phyloP scores from a whole-genome alignment of 2,797 vertebrate species.

The Lindbergichthys nudifrons region DNA sequence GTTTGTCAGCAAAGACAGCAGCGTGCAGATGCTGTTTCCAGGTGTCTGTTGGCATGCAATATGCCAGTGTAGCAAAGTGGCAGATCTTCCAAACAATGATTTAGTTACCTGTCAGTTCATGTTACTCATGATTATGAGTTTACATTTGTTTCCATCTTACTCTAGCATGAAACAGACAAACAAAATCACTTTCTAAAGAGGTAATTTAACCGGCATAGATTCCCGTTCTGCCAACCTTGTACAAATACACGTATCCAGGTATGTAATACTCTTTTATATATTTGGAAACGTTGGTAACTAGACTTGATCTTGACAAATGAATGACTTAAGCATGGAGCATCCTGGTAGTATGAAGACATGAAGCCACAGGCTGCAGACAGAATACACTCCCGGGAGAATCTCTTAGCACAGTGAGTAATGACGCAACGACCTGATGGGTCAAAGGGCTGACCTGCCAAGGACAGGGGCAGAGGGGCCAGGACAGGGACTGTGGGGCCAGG shows the following conservation, averaged over 20 bases:
- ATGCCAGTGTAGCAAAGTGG: neutral
- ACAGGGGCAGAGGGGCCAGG: slow-evolving; percentile 47
- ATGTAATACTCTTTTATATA: neutral
- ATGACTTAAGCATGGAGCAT: slow-evolving; percentile 12
- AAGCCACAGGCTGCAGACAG: slow-evolving; percentile 44
- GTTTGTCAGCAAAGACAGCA: slow-evolving; percentile 5
- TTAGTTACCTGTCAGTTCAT: slow-evolving; percentile 11
- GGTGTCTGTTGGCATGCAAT: neutral
- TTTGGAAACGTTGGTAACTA: slow-evolving; percentile 7
- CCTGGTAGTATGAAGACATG: slow-evolving; percentile 8
- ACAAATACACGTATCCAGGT: neutral
- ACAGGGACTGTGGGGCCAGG: slow-evolving; percentile 41
- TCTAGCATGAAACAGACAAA: neutral
- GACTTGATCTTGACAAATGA: slow-evolving; percentile 1
- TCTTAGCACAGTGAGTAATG: slow-evolving; percentile 76
- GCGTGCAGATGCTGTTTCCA: slow-evolving; percentile 29
- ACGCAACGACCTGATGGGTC: slow-evolving; percentile 63
- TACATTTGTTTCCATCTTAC: neutral
- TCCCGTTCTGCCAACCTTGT: neutral
- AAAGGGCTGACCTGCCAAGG: slow-evolving; percentile 70
- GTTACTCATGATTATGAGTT: neutral
- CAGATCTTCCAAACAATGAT: slow-evolving; percentile 10
- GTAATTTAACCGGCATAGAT: neutral
- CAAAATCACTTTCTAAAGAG: neutral
- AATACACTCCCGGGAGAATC: slow-evolving; percentile 39